Percentiles rank a stretch among this genome's conserved stretches.
phyloP scores from a whole-genome alignment of 2,888 invertebrate species.

The Standfussiana lucernea region DNA sequence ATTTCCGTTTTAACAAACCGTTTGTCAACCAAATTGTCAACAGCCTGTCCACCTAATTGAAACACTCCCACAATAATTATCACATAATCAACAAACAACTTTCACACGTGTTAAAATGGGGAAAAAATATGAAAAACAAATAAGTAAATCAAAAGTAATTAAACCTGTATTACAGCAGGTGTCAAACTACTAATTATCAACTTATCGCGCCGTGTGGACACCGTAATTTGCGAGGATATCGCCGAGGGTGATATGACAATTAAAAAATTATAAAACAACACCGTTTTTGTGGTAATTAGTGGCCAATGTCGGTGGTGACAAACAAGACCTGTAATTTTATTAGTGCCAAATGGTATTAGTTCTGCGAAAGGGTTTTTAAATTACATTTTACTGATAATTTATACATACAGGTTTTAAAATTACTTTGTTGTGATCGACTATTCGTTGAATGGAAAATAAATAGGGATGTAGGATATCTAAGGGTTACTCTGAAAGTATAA shows the following conservation, averaged over 20 bases:
- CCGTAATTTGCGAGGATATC: conserved; percentile 65
- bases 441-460: no score
- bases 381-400: background rate
- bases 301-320: conserved; percentile 15
- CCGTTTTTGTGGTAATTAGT: conserved; percentile 53
- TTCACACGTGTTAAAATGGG: conserved; percentile 63
- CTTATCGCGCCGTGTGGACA: conserved; percentile 80
- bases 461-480: background rate
- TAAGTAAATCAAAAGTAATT: conserved; percentile 49
- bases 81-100: conserved; percentile 34
- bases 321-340: conserved; percentile 34
- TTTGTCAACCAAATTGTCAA: conserved; percentile 28
- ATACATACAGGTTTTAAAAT: background rate
- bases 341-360: conserved; percentile 1
- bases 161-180: conserved; percentile 75
- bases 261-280: conserved; percentile 57
- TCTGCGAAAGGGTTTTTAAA: background rate
- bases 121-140: no score
- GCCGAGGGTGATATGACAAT: conserved; percentile 62
- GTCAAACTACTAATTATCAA: conserved; percentile 86
- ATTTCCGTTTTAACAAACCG: background rate
- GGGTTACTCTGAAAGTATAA: background rate
- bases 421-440: background rate
- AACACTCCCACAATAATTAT: conserved; percentile 39
- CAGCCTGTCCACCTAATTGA: conserved; percentile 12